Conservation (phyloP, 2,888 invertebrate species). For the Hirtodrosophila confusa region DNA sequence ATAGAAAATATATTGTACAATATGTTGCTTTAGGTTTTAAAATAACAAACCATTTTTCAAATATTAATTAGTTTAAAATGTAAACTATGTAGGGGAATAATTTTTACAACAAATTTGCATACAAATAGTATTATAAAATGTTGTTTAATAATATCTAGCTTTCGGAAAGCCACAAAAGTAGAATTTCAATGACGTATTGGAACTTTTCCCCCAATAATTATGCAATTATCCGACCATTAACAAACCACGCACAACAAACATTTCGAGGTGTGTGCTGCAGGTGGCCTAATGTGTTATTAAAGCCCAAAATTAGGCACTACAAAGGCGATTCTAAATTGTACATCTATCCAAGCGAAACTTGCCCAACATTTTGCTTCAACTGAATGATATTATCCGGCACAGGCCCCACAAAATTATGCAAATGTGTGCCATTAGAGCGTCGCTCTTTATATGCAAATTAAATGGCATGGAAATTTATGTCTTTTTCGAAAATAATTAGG, state of each 20-base stretch:
- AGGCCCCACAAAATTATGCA: conserved; percentile 47
- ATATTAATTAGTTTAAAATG: no score
- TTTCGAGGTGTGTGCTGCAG: conserved; percentile 5
- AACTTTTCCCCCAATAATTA: conserved; percentile 26
- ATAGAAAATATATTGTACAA: no score
- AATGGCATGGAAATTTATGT: conserved; percentile 51
- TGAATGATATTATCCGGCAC: conserved; percentile 8
- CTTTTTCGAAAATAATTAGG: conserved; percentile 47
- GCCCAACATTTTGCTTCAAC: conserved; percentile 8
- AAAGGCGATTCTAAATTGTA: conserved; percentile 18
- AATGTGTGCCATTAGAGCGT: conserved; percentile 46
- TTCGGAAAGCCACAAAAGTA: no score
- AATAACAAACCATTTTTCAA: no score
- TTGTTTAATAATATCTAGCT: no score
- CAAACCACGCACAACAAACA: not conserved
- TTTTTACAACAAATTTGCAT: no score
- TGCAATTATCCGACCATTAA: conserved; percentile 21
- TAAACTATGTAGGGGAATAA: no score
- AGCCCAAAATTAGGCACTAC: conserved; percentile 14
- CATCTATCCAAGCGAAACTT: conserved; percentile 24
- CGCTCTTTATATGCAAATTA: conserved; percentile 57
- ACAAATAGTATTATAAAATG: no score
- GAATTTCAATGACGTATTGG: no score
- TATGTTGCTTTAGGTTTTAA: no score
- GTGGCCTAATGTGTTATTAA: conserved; percentile 28